These are phyloP conservation scores for Drosophila nigromelanica DNA, from an alignment of 1,140 invertebrate species.

Conservation along the genomic window DNA sequence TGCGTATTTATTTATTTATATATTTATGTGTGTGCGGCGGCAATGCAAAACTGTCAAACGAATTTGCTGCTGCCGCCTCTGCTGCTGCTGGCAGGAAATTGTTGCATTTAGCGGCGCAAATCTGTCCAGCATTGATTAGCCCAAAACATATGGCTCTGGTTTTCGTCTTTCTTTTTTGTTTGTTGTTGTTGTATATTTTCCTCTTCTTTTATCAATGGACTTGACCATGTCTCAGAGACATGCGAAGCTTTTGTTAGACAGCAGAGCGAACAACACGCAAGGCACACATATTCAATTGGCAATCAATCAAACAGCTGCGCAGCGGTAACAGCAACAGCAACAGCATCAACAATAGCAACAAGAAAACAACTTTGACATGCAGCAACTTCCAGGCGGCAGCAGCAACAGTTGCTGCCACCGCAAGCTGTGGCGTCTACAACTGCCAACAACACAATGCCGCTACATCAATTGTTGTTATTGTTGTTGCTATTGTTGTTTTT, in stretches of 20 bases:
- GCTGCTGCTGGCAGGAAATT: conserved; percentile 33
- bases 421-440: conserved; percentile 75
- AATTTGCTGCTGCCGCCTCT: conserved; percentile 39
- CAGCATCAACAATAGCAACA: conserved; percentile 44
- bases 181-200: not conserved
- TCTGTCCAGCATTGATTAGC: conserved; percentile 53
- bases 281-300: conserved; percentile 68
- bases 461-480: conserved; percentile 36
- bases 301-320: conserved; percentile 83
- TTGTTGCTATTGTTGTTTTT: conserved; percentile 14
- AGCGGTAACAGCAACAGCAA: conserved; percentile 49
- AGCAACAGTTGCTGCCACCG: conserved; percentile 72
- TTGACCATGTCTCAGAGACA: conserved; percentile 44
- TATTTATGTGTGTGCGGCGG: conserved; percentile 61
- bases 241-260: conserved; percentile 68
- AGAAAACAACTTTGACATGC: conserved; percentile 68
- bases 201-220: conserved; percentile 45
- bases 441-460: conserved; percentile 59
- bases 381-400: conserved; percentile 69
- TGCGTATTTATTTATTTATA: conserved; percentile 75
- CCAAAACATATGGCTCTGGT: conserved; percentile 42
- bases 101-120: conserved; percentile 51
- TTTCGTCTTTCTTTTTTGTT: not conserved
- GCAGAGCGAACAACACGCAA: conserved; percentile 44
- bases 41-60: conserved; percentile 59